Conservation (phyloP, 2,797 vertebrate species). For the Carcharodon carcharias region DNA sequence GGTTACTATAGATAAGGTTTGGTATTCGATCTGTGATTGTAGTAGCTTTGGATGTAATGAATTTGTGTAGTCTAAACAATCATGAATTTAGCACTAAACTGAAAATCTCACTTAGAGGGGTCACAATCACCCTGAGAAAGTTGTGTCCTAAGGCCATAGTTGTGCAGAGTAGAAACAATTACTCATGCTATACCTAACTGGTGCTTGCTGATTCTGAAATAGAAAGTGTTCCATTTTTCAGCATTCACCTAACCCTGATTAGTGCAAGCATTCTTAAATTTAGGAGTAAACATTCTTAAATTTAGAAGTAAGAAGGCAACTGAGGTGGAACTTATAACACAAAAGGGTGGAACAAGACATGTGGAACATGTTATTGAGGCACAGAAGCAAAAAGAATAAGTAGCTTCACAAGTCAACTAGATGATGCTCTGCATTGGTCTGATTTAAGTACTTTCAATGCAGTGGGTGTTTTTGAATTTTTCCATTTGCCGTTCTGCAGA, state of each 20-base stretch:
- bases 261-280: neutral
- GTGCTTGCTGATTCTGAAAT: neutral
- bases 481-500: conserved; percentile 1
- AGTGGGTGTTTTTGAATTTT: neutral
- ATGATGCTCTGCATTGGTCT: neutral
- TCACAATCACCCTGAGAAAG: neutral
- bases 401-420: neutral
- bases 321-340: neutral
- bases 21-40: neutral
- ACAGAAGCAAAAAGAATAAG: neutral
- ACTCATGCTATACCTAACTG: neutral
- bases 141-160: neutral
- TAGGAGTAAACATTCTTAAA: neutral
- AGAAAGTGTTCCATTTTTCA: neutral
- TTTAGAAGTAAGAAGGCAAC: neutral
- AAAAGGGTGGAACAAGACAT: neutral
- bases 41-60: neutral
- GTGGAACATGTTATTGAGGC: neutral
- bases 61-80: neutral
- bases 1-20: neutral
- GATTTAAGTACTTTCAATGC: neutral
- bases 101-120: neutral
- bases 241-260: neutral
- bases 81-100: conserved; percentile 11
- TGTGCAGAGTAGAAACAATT: neutral